A percentile compares a stretch with the other conserved stretches of the same genome.
Evolutionary conservation across 2,113 vertebrate genomes (phyloP).

Genomic region (Phainopepla nitens): DNA sequence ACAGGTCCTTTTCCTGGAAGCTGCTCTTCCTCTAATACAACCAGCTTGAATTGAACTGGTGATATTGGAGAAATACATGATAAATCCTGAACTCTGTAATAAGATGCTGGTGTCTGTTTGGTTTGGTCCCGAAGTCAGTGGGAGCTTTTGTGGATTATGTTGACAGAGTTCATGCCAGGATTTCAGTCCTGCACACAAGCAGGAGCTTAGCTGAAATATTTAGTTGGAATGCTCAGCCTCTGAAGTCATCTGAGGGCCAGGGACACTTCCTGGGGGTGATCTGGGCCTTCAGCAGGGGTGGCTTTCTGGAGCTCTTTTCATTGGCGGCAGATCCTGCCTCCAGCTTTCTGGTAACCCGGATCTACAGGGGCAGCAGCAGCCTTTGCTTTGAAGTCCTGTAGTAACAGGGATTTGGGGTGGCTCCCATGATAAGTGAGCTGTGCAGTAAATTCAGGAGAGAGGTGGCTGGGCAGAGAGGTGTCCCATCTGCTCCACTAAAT

Average conservation of each 20-base stretch:
- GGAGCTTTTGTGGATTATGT: not conserved
- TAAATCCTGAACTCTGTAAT: not conserved
- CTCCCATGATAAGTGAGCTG: no score
- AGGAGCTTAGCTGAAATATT: not conserved
- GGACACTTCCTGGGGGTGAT: not conserved
- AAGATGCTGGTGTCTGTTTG: not conserved
- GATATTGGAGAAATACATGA: not conserved
- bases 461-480: not conserved
- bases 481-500: not conserved
- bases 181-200: not conserved
- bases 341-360: not conserved
- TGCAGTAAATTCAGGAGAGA: not conserved
- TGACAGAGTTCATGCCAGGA: not conserved
- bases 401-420: not conserved
- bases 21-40: not conserved
- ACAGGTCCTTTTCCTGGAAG: not conserved
- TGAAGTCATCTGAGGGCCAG: not conserved
- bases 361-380: not conserved
- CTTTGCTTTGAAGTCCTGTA: not conserved
- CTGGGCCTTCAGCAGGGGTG: not conserved
- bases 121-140: fast-evolving
- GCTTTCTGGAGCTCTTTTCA: not conserved
- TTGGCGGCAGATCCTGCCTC: not conserved
- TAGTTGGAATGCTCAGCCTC: not conserved
- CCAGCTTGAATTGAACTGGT: not conserved